Conservation (phyloP, 1,140 invertebrate genomes). For the Pseudomyrmex dendroicus region DNA sequence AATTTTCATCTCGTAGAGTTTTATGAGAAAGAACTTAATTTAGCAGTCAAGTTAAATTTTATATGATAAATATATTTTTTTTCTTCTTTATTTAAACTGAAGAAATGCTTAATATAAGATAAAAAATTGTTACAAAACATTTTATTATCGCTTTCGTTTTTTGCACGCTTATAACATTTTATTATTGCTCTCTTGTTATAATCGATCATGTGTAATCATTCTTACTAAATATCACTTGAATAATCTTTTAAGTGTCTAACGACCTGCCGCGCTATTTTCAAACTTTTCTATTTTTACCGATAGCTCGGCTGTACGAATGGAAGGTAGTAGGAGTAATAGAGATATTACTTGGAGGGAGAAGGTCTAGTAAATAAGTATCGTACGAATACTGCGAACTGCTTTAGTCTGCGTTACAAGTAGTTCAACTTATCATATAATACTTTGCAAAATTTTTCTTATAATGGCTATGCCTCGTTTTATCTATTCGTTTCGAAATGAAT, state of each 20-base stretch:
- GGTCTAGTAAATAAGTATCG: constrained; percentile 84
- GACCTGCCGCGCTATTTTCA: constrained; percentile 73
- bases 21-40: too few species aligned
- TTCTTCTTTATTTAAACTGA: too few species aligned
- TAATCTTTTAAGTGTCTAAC: constrained; percentile 35
- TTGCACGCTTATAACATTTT: not conserved
- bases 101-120: too few species aligned
- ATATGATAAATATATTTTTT: too few species aligned
- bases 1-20: too few species aligned
- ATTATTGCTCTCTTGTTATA: not conserved
- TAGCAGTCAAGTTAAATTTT: too few species aligned
- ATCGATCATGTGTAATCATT: too few species aligned
- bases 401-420: constrained; percentile 78
- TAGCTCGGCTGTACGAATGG: constrained; percentile 78
- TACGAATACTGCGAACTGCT: constrained; percentile 76
- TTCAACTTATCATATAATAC: constrained; percentile 44
- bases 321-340: constrained; percentile 69
- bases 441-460: constrained; percentile 46
- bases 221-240: constrained; percentile 56
- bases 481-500: constrained; percentile 12
- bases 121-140: not conserved
- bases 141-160: not conserved
- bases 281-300: constrained; percentile 82
- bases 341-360: constrained; percentile 68
- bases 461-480: constrained; percentile 33